These are phyloP conservation scores for Synchiropus splendidus DNA, from an alignment of 2,113 vertebrate species.

Conservation along the genomic window DNA sequence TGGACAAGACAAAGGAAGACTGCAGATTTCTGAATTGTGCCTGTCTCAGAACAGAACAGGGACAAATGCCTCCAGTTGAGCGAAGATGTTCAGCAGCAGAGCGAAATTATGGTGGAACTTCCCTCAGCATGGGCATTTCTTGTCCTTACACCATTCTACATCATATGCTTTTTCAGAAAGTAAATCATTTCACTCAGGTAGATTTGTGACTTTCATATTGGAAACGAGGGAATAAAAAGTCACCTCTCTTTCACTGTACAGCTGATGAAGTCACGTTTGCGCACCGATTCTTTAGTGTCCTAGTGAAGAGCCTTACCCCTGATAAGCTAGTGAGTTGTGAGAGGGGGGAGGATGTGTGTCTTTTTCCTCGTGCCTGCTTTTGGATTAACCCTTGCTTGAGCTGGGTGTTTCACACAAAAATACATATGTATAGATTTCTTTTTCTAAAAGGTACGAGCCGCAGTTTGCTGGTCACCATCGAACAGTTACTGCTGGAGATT, in stretches of 20 bases:
- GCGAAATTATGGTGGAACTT: too few relatives aligned
- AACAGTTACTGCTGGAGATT: background rate
- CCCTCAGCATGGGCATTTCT: too few relatives aligned
- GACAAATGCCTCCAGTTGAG: too few relatives aligned
- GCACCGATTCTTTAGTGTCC: conserved; percentile 63
- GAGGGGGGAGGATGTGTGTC: conserved; percentile 35
- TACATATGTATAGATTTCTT: too few relatives aligned
- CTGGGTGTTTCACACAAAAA: background rate
- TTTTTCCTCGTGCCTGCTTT: conserved; percentile 31
- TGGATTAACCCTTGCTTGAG: conserved; percentile 55
- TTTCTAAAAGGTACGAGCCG: too few relatives aligned
- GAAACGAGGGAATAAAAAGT: conserved; percentile 22
- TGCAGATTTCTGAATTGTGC: conserved; percentile 41
- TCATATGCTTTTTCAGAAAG: too few relatives aligned
- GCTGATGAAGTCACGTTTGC: conserved; percentile 69
- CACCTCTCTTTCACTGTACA: conserved; percentile 65
- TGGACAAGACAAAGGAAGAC: conserved; percentile 42
- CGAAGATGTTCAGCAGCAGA: too few relatives aligned
- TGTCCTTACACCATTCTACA: too few relatives aligned
- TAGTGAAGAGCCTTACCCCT: conserved; percentile 57
- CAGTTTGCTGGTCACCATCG: background rate
- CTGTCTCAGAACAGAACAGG: conserved; percentile 37
- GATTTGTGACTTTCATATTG: too few relatives aligned
- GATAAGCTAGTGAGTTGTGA: conserved; percentile 50
- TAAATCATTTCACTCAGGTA: too few relatives aligned